Percentiles rank a stretch among this genome's conserved stretches.
Conservation (phyloP, 2,797 vertebrate genomes). For the Pseudochromis fuscus region DNA sequence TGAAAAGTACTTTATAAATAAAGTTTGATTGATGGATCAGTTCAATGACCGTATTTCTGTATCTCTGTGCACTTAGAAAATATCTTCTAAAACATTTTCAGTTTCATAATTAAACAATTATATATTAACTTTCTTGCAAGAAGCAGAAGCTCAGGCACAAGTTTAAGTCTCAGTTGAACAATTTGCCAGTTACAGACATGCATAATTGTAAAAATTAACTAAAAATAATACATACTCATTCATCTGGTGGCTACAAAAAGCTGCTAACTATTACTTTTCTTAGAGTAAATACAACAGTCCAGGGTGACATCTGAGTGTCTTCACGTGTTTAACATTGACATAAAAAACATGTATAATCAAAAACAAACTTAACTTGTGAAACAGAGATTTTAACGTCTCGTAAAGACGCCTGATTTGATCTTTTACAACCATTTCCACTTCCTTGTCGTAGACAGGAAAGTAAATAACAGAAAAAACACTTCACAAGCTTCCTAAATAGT, state of each 20-base stretch:
- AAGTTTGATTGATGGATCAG: too few relatives aligned
- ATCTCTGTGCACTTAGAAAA: not conserved
- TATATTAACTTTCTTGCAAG: not conserved
- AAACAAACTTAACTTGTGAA: conserved; percentile 41
- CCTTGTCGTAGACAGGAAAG: not conserved
- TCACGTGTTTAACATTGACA: not conserved
- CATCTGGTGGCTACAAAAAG: not conserved
- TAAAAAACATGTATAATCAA: conserved; percentile 1
- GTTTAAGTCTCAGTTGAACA: too few relatives aligned
- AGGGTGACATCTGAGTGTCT: not conserved
- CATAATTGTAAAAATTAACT: too few relatives aligned
- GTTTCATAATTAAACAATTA: not conserved
- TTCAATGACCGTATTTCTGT: too few relatives aligned
- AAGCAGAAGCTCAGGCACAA: too few relatives aligned
- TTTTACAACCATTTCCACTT: not conserved
- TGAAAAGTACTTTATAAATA: too few relatives aligned
- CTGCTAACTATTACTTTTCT: not conserved
- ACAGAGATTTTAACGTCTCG: conserved; percentile 3
- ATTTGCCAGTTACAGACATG: not conserved
- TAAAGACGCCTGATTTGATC: not conserved
- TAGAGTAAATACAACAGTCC: not conserved
- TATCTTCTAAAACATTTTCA: too few relatives aligned
- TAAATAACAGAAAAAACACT: not conserved
- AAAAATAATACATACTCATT: too few relatives aligned
- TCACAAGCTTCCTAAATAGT: not conserved